Percentiles rank a stretch among this genome's conserved stretches.
These are phyloP conservation scores for Cherax quadricarinatus DNA, from an alignment of 1,140 invertebrate genomes.

Conservation along the genomic window DNA sequence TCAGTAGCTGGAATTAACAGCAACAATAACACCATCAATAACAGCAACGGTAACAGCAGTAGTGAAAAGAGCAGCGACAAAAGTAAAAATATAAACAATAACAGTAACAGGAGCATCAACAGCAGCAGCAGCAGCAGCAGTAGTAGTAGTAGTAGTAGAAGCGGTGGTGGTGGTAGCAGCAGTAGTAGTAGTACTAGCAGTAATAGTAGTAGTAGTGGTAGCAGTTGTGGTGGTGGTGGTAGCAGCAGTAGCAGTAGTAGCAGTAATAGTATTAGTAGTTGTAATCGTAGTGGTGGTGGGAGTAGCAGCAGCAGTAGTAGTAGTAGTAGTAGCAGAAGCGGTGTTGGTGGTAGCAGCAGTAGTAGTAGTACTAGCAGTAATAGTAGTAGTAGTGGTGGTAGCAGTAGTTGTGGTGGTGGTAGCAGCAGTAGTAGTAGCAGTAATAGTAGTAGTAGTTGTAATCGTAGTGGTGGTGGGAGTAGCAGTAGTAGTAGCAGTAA, in stretches of 20 bases:
- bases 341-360: background rate
- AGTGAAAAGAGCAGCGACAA: too few relatives aligned
- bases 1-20: background rate
- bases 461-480: too few relatives aligned
- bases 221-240: too few relatives aligned
- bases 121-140: too few relatives aligned
- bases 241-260: background rate
- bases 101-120: too few relatives aligned
- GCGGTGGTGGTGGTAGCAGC: background rate
- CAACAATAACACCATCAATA: background rate
- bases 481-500: too few relatives aligned
- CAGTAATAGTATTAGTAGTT: background rate
- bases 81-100: too few relatives aligned
- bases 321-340: background rate
- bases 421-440: background rate
- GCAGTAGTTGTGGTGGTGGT: too few relatives aligned
- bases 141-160: background rate
- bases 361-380: slow-evolving; percentile 5
- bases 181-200: background rate
- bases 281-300: too few relatives aligned
- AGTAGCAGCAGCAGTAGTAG: too few relatives aligned
- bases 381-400: too few relatives aligned
- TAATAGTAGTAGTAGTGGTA: background rate
- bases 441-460: background rate
- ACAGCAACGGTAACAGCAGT: background rate